phyloP scores from a whole-genome alignment of 2,888 invertebrate species.

The Carpatolechia fugitivella region DNA sequence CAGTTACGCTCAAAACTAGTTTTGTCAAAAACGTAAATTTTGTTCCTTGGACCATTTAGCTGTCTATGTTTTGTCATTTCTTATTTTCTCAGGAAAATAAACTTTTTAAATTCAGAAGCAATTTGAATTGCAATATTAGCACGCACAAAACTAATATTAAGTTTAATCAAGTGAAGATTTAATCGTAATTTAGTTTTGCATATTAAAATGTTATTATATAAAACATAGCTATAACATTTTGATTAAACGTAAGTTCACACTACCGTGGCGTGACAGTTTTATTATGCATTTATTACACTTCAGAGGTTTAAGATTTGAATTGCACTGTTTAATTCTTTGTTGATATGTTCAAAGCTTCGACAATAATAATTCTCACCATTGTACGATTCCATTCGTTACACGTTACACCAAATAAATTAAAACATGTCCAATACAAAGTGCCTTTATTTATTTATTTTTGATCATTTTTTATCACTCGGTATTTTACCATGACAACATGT shows the following conservation, averaged over 20 bases:
- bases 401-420: background rate
- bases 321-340: background rate
- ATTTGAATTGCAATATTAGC: no score
- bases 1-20: no score
- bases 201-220: no score
- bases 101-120: no score
- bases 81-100: no score
- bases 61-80: no score
- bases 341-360: background rate
- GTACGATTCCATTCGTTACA: background rate
- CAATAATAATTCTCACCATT: background rate
- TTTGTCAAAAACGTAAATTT: no score
- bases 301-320: background rate
- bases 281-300: background rate
- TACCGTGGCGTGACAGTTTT: background rate
- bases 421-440: background rate
- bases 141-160: no score
- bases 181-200: no score
- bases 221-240: background rate
- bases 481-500: background rate
- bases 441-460: background rate
- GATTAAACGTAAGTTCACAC: background rate
- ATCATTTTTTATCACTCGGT: background rate
- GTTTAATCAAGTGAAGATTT: no score
- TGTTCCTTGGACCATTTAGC: no score